phyloP scores from a whole-genome alignment of 2,797 vertebrate genomes.

The Alectoris magna region DNA sequence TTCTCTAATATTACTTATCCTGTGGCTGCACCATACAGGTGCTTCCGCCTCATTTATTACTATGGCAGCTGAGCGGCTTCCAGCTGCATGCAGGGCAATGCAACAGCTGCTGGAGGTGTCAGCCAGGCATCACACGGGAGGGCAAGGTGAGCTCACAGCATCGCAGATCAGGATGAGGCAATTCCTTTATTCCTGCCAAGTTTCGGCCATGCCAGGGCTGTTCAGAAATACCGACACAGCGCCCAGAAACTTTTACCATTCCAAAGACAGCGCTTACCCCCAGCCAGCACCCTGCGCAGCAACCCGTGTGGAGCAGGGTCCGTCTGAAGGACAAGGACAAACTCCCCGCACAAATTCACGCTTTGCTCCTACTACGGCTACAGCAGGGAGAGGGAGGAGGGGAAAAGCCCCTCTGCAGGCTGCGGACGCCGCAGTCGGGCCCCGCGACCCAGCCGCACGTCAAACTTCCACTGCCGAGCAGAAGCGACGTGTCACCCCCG shows the following conservation, averaged over 20 bases:
- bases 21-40: constrained; percentile 1
- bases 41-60: constrained; percentile 58
- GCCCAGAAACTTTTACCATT: background rate
- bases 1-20: constrained; percentile 37
- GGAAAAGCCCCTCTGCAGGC: too few relatives aligned
- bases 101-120: constrained; percentile 1
- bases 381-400: too few relatives aligned
- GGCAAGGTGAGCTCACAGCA: background rate
- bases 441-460: background rate
- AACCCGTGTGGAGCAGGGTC: too few relatives aligned
- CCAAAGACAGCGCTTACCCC: background rate
- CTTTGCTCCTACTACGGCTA: too few relatives aligned
- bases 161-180: background rate
- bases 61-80: constrained; percentile 58
- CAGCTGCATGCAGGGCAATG: constrained; percentile 1
- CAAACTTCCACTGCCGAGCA: background rate
- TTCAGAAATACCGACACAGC: background rate
- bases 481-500: too few relatives aligned
- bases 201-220: background rate
- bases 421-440: too few relatives aligned
- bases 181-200: background rate
- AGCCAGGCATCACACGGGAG: background rate
- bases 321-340: too few relatives aligned
- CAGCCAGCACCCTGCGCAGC: too few relatives aligned
- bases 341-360: too few relatives aligned